Evolutionary conservation across 2,113 vertebrate species (phyloP), one percentile per base, ranked within the genome.

Genomic region (Rostratula benghalensis): DNA sequence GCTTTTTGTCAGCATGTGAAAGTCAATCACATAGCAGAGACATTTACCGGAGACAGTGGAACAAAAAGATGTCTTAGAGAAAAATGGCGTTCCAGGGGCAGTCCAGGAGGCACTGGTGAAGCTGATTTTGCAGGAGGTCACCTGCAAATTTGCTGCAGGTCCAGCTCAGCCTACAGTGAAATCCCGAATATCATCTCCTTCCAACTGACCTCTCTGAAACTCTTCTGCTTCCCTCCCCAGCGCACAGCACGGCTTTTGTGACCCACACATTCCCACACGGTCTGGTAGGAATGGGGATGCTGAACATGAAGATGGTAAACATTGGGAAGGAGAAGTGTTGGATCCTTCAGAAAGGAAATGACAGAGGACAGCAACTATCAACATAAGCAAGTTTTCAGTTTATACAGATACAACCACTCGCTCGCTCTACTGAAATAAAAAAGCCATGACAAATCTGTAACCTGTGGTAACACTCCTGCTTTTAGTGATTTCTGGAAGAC

Each of bases 1-100:
- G 89, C 53, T 78, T 95, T 93, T 79, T 89, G 88, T 89, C 83
- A 94, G 86, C 76, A 84, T 91, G 53, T 73, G 61, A 82, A 94
- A 92, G 83, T 56, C 89, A 91, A 78, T 68, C 90, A 92, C 83
- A 37, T 13, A 41, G 35, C 68, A 21, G 45, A 45, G 45, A 45
- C 18, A 89, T 57, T 87, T 89, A 91, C 56, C 3, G 11, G 43
- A 80, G 54, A 65, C 37, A 81, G 65, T 7, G 3, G 5, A 68
- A 90, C 65, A 1, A 20, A 57, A 95, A 53, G 0, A 0, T 13
- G 27, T 50, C 77, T 94, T 51, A 35, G 43, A 43, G 80, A 89
- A 92, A 51, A 81, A 46, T 3, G 0, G 12, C n/a, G 24, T 57
- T 54, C 14, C 54, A 31, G 33, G 23, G 25, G 15, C 73, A 53